Evolutionary conservation across 1,140 invertebrate species (phyloP).

Genomic region (Dendrolimus kikuchii): DNA sequence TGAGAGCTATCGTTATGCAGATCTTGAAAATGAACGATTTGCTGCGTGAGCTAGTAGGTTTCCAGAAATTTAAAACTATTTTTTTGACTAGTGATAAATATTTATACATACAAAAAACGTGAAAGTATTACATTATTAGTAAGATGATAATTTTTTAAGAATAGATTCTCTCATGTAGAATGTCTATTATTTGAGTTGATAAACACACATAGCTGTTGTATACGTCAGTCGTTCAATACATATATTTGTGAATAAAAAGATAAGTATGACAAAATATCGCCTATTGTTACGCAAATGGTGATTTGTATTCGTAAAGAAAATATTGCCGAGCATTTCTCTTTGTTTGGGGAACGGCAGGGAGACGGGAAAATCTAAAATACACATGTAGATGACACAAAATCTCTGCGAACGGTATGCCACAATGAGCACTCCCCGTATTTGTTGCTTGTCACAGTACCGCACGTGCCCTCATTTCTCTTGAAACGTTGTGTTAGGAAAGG

Average conservation of each 20-base stretch:
- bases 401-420: slow-evolving; percentile 11
- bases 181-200: too few relatives aligned
- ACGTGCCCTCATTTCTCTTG: slow-evolving; percentile 34
- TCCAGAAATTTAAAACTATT: too few relatives aligned
- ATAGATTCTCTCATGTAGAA: too few relatives aligned
- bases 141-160: too few relatives aligned
- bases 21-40: too few relatives aligned
- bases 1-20: not conserved
- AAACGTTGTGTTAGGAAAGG: slow-evolving; percentile 9
- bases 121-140: too few relatives aligned
- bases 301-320: slow-evolving; percentile 15
- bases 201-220: too few relatives aligned
- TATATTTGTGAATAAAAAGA: slow-evolving; percentile 3
- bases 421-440: slow-evolving; percentile 25
- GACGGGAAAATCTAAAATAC: slow-evolving; percentile 12
- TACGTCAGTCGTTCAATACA: not conserved
- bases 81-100: too few relatives aligned
- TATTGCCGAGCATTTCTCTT: slow-evolving; percentile 15
- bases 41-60: too few relatives aligned
- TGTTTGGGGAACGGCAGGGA: slow-evolving; percentile 15
- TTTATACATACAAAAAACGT: too few relatives aligned
- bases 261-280: slow-evolving; percentile 9
- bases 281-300: slow-evolving; percentile 13
- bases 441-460: slow-evolving; percentile 26
- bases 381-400: slow-evolving; percentile 24